Evolutionary conservation across 2,797 vertebrate genomes (phyloP), one percentile per base, ranked within the genome.

Genomic region (Xerus rutilus): DNA sequence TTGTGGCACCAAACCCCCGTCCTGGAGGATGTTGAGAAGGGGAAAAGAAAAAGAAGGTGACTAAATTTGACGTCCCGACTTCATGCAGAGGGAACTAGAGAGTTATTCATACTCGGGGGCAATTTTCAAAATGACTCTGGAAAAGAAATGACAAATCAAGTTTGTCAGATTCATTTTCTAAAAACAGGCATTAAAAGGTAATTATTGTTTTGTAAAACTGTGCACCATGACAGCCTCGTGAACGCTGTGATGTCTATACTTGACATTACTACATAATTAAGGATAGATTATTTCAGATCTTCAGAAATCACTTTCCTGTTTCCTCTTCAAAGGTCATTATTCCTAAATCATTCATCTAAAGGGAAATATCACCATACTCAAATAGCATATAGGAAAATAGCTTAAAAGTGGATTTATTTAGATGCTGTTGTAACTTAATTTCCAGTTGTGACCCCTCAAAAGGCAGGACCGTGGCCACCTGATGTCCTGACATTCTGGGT

Each of bases 301-400:
- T 28, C 23, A 92, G 78, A 84, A 89, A 87, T 49, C 65, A 72
- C 59, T 81, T 90, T 92, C 47, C 79, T 70, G 2, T 87, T 92
- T 97, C 94, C 54, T 96, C 52, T 39, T 85, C 49, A 95, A 86
- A 89, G 67, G 62, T 93, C 72, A 72, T 96, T 92, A 94, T 85
- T 88, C 74, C 47, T 77, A 85, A 87, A 54, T 74, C 92, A 93
- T 93, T 88, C 72, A 87, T 93, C 88, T 85, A 49, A 78, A 91
- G 62, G 81, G 54, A 89, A 89, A 28, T 73, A 30, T 70, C 84
- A 67, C 10, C 7, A 23, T 45, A 4, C 43, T 89, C 69, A 43
- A 25, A 12, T 35, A 73, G 9, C 39, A 70, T 89, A 62, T 47
- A 74, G 73, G 49, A 94, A 89, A 70, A 90, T 43, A 64, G 30